A percentile compares a stretch with the other conserved stretches of the same genome.
phyloP scores from a whole-genome alignment of 2,888 invertebrate species.

The Ennomos erosarius region DNA sequence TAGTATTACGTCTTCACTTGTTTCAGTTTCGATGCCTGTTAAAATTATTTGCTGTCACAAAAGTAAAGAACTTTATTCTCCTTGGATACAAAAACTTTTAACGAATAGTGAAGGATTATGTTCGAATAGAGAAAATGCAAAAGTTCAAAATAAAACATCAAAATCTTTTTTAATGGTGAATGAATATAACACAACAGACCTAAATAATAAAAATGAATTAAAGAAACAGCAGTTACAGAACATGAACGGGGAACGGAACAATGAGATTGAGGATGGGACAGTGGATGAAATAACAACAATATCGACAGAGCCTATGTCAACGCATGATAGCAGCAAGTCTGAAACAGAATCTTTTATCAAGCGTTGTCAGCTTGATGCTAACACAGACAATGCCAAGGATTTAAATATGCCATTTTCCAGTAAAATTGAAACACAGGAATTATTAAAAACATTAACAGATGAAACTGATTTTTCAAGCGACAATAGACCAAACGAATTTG shows the following conservation, averaged over 20 bases:
- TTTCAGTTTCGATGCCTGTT: neutral
- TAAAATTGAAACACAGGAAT: conserved; percentile 1
- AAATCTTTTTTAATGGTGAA: conserved; percentile 3
- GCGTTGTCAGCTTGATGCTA: neutral
- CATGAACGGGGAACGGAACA: neutral
- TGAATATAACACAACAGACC: neutral
- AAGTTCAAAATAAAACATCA: neutral
- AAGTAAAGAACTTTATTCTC: conserved; percentile 65
- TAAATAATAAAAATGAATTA: neutral
- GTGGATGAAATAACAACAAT: neutral
- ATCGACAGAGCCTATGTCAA: neutral
- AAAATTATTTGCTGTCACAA: neutral
- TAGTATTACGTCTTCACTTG: neutral
- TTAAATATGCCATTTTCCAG: neutral
- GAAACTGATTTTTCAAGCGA: neutral
- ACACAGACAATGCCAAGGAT: neutral
- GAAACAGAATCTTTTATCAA: neutral
- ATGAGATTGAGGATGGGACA: neutral
- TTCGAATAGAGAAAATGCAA: conserved; percentile 1
- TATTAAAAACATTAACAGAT: neutral
- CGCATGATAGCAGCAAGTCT: neutral
- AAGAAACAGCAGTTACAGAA: neutral
- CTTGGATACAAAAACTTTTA: conserved; percentile 69
- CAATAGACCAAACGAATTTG: neutral
- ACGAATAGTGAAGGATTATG: conserved; percentile 52